A percentile compares a stretch with the other conserved stretches of the same genome.
Conservation (phyloP, 2,113 vertebrate genomes). For the Picathartes gymnocephalus region DNA sequence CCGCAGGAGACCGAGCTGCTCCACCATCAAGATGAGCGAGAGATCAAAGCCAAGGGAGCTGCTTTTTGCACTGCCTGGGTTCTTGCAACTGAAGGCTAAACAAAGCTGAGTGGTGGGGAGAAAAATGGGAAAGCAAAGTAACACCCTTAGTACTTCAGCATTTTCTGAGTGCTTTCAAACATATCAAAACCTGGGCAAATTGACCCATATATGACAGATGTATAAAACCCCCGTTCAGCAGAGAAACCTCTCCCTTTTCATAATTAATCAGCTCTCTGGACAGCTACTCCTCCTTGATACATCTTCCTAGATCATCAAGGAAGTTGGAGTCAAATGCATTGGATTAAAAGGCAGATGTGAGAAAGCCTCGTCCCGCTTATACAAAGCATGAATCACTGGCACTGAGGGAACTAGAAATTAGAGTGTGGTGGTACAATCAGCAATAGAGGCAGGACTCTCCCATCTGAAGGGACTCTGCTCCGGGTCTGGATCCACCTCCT, state of each 20-base stretch:
- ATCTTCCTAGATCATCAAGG: background rate
- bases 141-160: background rate
- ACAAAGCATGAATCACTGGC: background rate
- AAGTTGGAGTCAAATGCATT: background rate
- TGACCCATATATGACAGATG: background rate
- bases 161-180: background rate
- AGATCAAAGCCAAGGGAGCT: constrained; percentile 24
- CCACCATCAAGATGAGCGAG: background rate
- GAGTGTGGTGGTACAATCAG: background rate
- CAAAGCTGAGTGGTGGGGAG: background rate
- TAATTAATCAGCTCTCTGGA: background rate
- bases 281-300: background rate
- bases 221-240: background rate
- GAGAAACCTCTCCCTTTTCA: background rate
- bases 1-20: background rate
- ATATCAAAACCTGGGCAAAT: background rate
- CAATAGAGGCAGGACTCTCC: background rate
- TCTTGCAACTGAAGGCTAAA: background rate
- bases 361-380: background rate
- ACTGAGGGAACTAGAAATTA: background rate
- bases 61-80: background rate
- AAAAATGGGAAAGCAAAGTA: background rate
- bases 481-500: background rate
- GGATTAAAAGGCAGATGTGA: background rate
- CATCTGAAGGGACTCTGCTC: background rate